These are phyloP conservation scores for Apus apus DNA, from an alignment of 2,113 vertebrate genomes.

Conservation along the genomic window DNA sequence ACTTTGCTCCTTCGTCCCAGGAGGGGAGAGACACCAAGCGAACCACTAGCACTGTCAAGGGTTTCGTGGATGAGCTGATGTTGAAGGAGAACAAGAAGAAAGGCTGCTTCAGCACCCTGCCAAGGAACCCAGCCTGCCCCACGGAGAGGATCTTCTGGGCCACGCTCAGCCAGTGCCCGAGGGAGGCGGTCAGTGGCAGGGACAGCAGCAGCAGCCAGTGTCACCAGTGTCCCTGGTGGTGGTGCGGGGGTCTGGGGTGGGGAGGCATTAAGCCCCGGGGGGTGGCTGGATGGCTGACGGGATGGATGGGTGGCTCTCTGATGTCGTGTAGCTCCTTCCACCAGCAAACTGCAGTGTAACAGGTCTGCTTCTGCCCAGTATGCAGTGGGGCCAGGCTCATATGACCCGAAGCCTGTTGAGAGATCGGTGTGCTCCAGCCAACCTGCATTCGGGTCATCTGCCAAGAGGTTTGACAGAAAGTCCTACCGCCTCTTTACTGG, in stretches of 20 bases:
- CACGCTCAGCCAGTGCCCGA: constrained; percentile 63
- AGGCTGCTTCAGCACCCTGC: constrained; percentile 70
- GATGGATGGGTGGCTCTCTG: not conserved
- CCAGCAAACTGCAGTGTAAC: not conserved
- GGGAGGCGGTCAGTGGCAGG: constrained; percentile 61
- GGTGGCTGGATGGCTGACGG: not conserved
- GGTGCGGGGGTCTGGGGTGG: not conserved
- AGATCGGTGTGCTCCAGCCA: not conserved
- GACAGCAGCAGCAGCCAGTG: fast-evolving
- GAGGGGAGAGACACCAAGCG: constrained; percentile 56
- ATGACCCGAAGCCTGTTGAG: constrained; percentile 32
- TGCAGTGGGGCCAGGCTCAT: constrained; percentile 60
- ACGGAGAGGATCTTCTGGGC: constrained; percentile 72
- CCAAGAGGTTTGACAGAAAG: constrained; percentile 52
- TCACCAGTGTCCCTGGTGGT: not conserved
- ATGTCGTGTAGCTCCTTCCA: not conserved
- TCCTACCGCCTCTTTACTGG: constrained; percentile 22
- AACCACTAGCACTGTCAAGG: not conserved
- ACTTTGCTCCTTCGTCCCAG: fast-evolving
- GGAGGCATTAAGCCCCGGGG: not conserved
- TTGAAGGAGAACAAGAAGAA: constrained; percentile 62
- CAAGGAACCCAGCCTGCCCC: constrained; percentile 44
- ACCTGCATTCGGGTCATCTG: constrained; percentile 71
- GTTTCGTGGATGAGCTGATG: constrained; percentile 68
- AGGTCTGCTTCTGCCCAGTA: constrained; percentile 13